Evolutionary conservation across 2,797 vertebrate species (phyloP).

Genomic region (Sebastes hubbsi): DNA sequence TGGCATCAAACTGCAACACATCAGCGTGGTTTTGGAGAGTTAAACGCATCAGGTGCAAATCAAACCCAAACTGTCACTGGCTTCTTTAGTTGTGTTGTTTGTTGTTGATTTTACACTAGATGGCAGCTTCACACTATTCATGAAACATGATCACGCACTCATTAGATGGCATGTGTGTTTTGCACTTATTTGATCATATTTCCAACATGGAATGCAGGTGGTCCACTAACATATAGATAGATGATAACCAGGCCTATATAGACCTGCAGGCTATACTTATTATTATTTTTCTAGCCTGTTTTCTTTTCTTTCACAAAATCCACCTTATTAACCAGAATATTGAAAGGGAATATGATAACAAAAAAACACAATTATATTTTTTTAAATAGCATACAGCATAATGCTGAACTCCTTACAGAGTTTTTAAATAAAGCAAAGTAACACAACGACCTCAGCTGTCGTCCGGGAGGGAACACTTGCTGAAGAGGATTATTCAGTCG

Average conservation of each 20-base stretch:
- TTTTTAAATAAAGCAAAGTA: neutral
- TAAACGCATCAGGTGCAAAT: neutral
- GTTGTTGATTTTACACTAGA: constrained; percentile 82
- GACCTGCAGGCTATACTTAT: neutral
- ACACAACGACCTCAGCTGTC: neutral
- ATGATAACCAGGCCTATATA: neutral
- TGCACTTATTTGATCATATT: neutral
- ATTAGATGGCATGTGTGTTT: constrained; percentile 8
- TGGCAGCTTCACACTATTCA: constrained; percentile 83
- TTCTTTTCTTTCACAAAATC: neutral
- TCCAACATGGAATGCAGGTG: neutral
- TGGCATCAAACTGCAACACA: neutral
- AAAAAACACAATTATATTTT: neutral
- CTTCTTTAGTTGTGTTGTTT: constrained; percentile 61
- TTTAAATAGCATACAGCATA: neutral
- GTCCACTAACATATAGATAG: neutral
- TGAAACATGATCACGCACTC: constrained; percentile 23
- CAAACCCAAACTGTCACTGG: constrained; percentile 31
- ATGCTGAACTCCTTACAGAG: neutral
- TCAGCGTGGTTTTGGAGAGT: neutral
- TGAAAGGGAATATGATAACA: neutral
- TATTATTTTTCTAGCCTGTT: no score
- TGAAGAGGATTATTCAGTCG: constrained; percentile 37
- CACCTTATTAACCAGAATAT: neutral
- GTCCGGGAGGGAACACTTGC: neutral